Base-by-base conservation (phyloP, 1,140 invertebrate species). In the Procambarus clarkii region DNA sequence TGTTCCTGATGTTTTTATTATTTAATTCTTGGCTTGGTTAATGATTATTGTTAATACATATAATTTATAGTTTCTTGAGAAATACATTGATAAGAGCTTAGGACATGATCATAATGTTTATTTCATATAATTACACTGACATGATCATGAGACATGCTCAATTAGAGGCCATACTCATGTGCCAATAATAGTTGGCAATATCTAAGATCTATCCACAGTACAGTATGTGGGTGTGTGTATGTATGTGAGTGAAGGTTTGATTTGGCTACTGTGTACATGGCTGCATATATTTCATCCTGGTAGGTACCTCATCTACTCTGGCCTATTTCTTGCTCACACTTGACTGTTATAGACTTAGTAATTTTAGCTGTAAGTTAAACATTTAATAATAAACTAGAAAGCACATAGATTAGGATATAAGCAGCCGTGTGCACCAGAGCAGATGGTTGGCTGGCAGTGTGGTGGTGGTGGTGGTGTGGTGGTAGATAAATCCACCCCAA, bases 371-470 rank as follows among this genome's bases (percentile, higher is more conserved):
- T 84, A 91, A 85, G 82, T 77, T 84, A 69, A 78, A 76, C 69
- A 24, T 84, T 90, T 90, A 76, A 77, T 86, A 86, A 77, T 86
- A 86, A 77, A 71, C 85, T 54, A 79, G 50, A 85, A 46, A 79
- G 88, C 80, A 83, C 77, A 45, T 90, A 90, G 80, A 76, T 83
- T 76, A 90, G 87, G 88, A 85, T 58, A 60, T 74, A 44, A 82
- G 74, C 76, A 85, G 83, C 82, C 88, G 82, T 91, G 88, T 91
- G 60, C 58, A 85, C 82, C 81, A 79, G 60, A 91, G 82, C 82
- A 78, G 58, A 83, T 78, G 76, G 76, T 91, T 91, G 88, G 88
- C 82, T 91, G 83, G 88, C 88, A 91, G 88, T 91, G 88, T 91
- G 82, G 77, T 69, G 83, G 81, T 91, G 88, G 88, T 91, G 88